Percentiles rank a stretch among this genome's conserved stretches.
These are phyloP conservation scores for Crambe crambe DNA, from an alignment of 37 sponge, comb jelly and placozoan species.

Conservation along the genomic window DNA sequence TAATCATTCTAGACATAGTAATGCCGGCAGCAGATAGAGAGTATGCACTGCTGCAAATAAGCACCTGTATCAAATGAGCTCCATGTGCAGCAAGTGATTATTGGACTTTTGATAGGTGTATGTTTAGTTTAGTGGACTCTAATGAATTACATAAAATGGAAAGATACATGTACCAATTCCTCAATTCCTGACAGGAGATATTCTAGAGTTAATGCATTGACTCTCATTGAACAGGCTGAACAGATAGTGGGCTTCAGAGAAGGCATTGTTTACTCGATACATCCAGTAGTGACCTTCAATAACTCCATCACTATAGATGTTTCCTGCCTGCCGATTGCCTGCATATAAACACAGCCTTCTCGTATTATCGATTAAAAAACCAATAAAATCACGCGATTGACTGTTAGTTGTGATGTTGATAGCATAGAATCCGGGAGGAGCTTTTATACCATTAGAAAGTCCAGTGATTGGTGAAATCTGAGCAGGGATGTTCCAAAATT, in stretches of 20 bases:
- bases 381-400: slow-evolving; percentile 34
- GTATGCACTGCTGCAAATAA: too few relatives aligned
- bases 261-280: not conserved
- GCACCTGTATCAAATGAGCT: too few relatives aligned
- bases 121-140: too few relatives aligned
- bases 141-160: too few relatives aligned
- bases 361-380: slow-evolving; percentile 11
- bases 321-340: slow-evolving; percentile 54
- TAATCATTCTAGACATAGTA: too few relatives aligned
- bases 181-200: too few relatives aligned
- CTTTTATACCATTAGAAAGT: not conserved
- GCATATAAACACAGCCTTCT: slow-evolving; percentile 42
- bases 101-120: too few relatives aligned
- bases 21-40: too few relatives aligned
- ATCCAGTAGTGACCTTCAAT: slow-evolving; percentile 35
- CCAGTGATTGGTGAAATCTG: slow-evolving; percentile 21
- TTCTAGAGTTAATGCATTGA: too few relatives aligned
- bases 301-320: slow-evolving; percentile 27
- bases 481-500: slow-evolving; percentile 79
- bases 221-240: slow-evolving; percentile 17
- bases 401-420: slow-evolving; percentile 5
- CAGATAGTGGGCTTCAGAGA: slow-evolving; percentile 3
- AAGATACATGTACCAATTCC: too few relatives aligned
- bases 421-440: not conserved
- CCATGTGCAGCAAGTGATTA: too few relatives aligned